Percentiles rank a stretch among this genome's conserved stretches.
phyloP scores from a whole-genome alignment of 2,888 invertebrate genomes.

The Malachius bipustulatus region DNA sequence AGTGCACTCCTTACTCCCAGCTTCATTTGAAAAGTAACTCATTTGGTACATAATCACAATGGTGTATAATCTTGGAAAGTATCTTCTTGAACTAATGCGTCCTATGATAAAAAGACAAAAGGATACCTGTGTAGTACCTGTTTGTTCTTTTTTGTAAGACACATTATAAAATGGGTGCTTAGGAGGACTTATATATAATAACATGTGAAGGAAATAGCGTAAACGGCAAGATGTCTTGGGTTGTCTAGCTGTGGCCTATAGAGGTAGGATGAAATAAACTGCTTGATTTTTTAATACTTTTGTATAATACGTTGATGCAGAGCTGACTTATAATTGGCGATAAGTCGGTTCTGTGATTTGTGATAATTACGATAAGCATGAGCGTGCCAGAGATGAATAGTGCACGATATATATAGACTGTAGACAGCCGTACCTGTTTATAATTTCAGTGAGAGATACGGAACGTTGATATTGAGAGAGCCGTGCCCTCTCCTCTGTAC shows the following conservation, averaged over 20 bases:
- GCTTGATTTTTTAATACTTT: conserved; percentile 37
- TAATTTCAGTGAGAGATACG: conserved; percentile 31
- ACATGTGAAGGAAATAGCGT: no score
- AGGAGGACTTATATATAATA: no score
- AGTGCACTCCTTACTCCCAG: neutral
- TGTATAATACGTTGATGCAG: conserved; percentile 30
- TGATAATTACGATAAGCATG: conserved; percentile 31
- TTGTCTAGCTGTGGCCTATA: conserved; percentile 27
- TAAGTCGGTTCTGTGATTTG: conserved; percentile 30
- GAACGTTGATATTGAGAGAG: conserved; percentile 24
- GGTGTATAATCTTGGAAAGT: no score
- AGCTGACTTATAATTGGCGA: no score
- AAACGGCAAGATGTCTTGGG: conserved; percentile 14
- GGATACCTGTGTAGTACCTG: no score
- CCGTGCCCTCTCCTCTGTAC: conserved; percentile 21
- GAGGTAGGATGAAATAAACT: conserved; percentile 22
- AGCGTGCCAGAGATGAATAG: conserved; percentile 28
- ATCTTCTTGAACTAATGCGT: no score
- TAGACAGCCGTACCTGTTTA: conserved; percentile 34
- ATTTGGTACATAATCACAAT: conserved; percentile 11
- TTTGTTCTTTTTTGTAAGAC: no score
- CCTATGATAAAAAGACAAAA: no score
- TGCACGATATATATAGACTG: conserved; percentile 29
- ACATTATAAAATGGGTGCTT: no score
- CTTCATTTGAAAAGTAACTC: conserved; percentile 4